Conservation (phyloP, 2,113 vertebrate genomes). For the Collichthys lucidus region DNA sequence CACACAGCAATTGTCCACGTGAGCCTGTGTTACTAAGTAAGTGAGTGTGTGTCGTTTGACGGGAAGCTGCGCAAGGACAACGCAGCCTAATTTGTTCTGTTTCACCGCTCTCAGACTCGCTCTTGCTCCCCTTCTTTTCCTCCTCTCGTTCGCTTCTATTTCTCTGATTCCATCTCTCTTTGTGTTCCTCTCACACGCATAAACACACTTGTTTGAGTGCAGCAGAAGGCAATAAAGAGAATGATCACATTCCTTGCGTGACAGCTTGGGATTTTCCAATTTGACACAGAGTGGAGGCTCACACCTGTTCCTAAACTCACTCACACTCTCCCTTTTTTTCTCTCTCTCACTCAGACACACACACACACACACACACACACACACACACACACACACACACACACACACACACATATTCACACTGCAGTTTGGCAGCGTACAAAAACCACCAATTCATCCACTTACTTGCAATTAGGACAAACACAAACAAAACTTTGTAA, state of each 20-base stretch:
- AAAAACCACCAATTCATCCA: constrained; percentile 2
- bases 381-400: constrained; percentile 19
- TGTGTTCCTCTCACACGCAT: constrained; percentile 29
- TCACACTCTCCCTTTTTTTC: not conserved
- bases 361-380: not conserved
- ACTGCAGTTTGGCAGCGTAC: not conserved
- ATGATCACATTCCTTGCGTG: constrained; percentile 84
- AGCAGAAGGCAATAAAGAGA: constrained; percentile 82
- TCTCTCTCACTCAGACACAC: not conserved
- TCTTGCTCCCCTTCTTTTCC: not conserved
- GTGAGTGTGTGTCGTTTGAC: constrained; percentile 4
- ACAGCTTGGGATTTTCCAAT: constrained; percentile 85
- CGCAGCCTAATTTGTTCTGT: constrained; percentile 13
- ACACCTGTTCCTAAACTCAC: constrained; percentile 79
- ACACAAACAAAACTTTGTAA: constrained; percentile 14
- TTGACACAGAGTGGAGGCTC: constrained; percentile 81
- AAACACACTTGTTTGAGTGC: constrained; percentile 65
- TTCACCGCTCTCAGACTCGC: not conserved
- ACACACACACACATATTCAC: constrained; percentile 31
- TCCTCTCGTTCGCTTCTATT: not conserved
- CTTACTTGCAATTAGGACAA: constrained; percentile 5
- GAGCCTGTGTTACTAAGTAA: constrained; percentile 18
- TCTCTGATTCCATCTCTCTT: constrained; percentile 16
- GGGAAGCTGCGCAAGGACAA: constrained; percentile 22
- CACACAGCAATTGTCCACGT: constrained; percentile 11